Evolutionary conservation across 2,797 vertebrate species (phyloP).

Genomic region (Gymnopithys bicolor): DNA sequence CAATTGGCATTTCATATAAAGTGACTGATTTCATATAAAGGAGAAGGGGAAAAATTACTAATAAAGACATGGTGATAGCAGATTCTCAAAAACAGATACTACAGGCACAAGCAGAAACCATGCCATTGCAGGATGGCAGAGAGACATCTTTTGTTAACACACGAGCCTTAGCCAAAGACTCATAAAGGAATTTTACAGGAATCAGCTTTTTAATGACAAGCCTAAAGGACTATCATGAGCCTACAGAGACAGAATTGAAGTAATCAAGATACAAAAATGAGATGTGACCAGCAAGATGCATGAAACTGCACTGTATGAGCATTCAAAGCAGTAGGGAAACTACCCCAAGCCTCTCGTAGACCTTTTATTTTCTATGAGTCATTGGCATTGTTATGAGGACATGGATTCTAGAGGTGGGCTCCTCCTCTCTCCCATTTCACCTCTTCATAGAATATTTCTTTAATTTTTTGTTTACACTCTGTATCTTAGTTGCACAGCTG

Average conservation of each 20-base stretch:
- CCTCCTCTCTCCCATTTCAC: background rate
- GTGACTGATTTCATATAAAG: background rate
- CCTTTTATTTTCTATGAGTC: background rate
- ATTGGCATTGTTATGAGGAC: background rate
- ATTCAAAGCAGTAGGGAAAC: background rate
- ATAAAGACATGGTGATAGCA: constrained; percentile 7
- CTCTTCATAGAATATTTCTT: background rate
- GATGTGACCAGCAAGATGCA: background rate
- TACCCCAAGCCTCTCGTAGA: background rate
- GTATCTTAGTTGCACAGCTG: background rate
- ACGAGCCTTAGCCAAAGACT: background rate
- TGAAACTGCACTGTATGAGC: background rate
- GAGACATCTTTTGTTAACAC: constrained; percentile 4
- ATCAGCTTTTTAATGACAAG: background rate
- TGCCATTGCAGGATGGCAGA: background rate
- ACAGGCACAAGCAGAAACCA: constrained; percentile 18
- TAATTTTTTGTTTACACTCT: background rate
- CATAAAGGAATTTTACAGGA: constrained; percentile 2
- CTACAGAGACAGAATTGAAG: background rate
- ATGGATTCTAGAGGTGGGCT: background rate
- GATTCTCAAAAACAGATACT: constrained; percentile 5
- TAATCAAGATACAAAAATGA: constrained; percentile 4
- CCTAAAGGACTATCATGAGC: background rate
- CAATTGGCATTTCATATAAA: background rate
- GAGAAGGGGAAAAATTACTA: constrained; percentile 12